Evolutionary conservation across 2,113 vertebrate species (phyloP), one percentile per base, ranked within the genome.

Genomic region (Pachycephala philippinensis): DNA sequence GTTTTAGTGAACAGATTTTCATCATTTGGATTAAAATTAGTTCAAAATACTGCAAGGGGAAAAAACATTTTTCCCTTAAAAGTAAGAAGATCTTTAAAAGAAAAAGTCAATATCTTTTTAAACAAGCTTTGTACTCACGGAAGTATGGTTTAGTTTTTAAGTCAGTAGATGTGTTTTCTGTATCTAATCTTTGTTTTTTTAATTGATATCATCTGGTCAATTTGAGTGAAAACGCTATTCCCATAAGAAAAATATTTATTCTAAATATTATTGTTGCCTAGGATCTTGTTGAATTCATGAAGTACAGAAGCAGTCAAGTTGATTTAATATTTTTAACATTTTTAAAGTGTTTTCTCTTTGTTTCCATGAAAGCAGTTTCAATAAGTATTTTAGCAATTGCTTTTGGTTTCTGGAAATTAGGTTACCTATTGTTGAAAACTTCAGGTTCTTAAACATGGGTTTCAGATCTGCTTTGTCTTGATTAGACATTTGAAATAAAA

Each of bases 201-300:
- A 96, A 95, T 95, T 96, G 57, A 86, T 95, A 91, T 94, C 84
- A 91, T 97, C 89, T 97, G 93, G 84, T 89, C 78, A 86, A 53
- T 96, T 96, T 96, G 81, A 96, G 59, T 64, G 57, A 93, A 96
- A 96, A 82, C 66, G 69, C 61, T 96, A 91, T 93, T 89, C 91
- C 90, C 84, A 74, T 96, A 94, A 84, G 91, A 91, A 90, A 96
- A 93, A 91, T 94, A 88, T 95, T 96, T 95, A 91, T 95, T 96
- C 87, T 97, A 95, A 96, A 94, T 96, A 96, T 96, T 97, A 79
- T 92, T 90, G 95, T 96, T 97, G 93, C 95, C 94, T 97, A 95
- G 95, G 90, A 88, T 97, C 74, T 93, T 91, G 70, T 64, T 96
- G 92, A 96, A 94, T 96, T 93, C 65, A 72, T 68, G 54, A 93